Evolutionary conservation across 1,140 invertebrate genomes (phyloP), one percentile per base, ranked within the genome.

Genomic region (Caenorhabditis tropicalis): DNA sequence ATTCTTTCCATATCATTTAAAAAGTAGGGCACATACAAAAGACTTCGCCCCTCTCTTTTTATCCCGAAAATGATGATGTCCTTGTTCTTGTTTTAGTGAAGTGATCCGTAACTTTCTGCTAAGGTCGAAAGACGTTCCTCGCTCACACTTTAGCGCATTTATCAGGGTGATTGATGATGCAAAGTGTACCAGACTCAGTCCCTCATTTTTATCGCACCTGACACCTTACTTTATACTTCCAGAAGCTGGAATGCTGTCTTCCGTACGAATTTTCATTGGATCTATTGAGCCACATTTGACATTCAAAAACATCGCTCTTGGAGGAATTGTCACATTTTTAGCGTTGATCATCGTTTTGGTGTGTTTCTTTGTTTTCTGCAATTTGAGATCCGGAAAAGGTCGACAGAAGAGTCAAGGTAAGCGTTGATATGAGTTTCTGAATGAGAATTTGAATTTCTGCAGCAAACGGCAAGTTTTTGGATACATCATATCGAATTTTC

Each of bases 401-500:
- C 36, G 36, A 16, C 65, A 74, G 21, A 74, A 74, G n/a, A 74
- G 65, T 46, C 65, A 74, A 74, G 65, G 65, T 74, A n/a, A 74
- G 65, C n/a, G n/a, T n/a, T 39, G 21, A 31, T 29, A 29, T 51
- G 2, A 51, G n/a, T 51, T 51, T 51, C 19, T 51, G 49, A 21
- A 21, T 7, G 9, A 4, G 49, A 7, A 4, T 1, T n/a, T 39
- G 4, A 27, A 29, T 46, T 80, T 87, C 48, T 84, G 29, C 86
- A 80, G 85, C 85, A 21, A 87, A 87, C 24, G 86, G 86, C 29
- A 87, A 87, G 70, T 87, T 87, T 70, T 39, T 87, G 70, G 86
- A 87, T 58, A 87, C 86, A 3, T 87, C 86, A 7, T 85, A 87
- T 51, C 49, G 86, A 36, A 87, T 87, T 58, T 87, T 87, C 86